These are phyloP conservation scores for Sphaeramia orbicularis DNA, from an alignment of 2,797 vertebrate species.

Conservation along the genomic window DNA sequence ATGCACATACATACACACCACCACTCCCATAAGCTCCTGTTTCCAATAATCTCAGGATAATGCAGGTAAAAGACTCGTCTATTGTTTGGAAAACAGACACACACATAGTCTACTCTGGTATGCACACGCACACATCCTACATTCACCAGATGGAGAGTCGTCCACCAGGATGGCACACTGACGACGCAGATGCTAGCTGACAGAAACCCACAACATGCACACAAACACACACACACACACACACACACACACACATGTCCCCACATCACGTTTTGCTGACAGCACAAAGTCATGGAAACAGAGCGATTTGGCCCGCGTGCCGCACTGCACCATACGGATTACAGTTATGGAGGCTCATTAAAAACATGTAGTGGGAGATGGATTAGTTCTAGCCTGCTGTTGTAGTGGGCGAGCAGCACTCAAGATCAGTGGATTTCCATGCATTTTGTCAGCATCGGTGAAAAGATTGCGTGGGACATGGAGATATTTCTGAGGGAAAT, in stretches of 20 bases:
- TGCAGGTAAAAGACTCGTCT: constrained; percentile 61
- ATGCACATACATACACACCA: constrained; percentile 25
- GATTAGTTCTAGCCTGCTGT: constrained; percentile 75
- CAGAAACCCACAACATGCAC: constrained; percentile 30
- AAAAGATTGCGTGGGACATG: constrained; percentile 53
- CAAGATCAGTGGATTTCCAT: constrained; percentile 54
- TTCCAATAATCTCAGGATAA: constrained; percentile 69
- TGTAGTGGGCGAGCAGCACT: constrained; percentile 54
- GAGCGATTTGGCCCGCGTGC: constrained; percentile 50
- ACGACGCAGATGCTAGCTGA: constrained; percentile 68
- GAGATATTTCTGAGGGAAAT: constrained; percentile 31
- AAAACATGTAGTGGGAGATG: constrained; percentile 77
- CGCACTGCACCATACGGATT: constrained; percentile 68
- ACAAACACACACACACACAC: constrained; percentile 10
- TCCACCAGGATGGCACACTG: constrained; percentile 47
- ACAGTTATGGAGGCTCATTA: constrained; percentile 75
- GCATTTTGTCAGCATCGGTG: constrained; percentile 50
- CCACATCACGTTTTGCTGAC: constrained; percentile 73
- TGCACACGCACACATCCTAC: constrained; percentile 13
- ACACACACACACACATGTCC: constrained; percentile 15
- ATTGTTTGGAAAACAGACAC: constrained; percentile 43
- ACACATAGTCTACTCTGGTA: constrained; percentile 30
- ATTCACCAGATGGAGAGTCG: constrained; percentile 62
- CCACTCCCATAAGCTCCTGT: constrained; percentile 56
- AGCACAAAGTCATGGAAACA: constrained; percentile 70